These are phyloP conservation scores for Thomomys bottae DNA, from an alignment of 2,113 vertebrate genomes.

Conservation along the genomic window DNA sequence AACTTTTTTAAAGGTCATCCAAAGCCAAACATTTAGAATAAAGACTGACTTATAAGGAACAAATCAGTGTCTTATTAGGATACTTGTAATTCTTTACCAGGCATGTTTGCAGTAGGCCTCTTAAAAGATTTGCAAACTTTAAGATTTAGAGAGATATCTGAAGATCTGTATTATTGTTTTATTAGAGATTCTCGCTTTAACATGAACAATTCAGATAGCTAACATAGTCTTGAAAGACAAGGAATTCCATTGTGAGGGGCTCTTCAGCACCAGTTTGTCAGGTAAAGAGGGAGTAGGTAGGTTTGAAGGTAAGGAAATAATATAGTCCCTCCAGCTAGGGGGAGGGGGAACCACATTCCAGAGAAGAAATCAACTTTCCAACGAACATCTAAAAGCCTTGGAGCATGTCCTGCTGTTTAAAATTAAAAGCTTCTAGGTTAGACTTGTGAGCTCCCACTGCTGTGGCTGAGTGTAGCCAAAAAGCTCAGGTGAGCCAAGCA, in stretches of 20 bases:
- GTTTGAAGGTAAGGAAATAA: constrained; percentile 75
- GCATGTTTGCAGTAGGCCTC: neutral
- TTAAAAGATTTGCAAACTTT: constrained; percentile 2
- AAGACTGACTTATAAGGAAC: neutral
- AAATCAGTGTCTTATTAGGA: neutral
- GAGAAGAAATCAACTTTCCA: constrained; percentile 73
- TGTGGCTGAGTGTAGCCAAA: constrained; percentile 22
- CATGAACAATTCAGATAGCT: neutral
- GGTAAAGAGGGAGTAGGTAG: constrained; percentile 61
- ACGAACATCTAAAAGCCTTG: constrained; percentile 75
- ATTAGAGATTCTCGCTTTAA: neutral
- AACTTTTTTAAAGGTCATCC: neutral
- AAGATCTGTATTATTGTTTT: neutral
- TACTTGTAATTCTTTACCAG: neutral
- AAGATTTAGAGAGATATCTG: neutral
- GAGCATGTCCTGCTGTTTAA: constrained; percentile 81
- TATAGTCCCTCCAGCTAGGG: constrained; percentile 42
- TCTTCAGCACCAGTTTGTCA: constrained; percentile 61
- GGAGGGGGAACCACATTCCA: constrained; percentile 14
- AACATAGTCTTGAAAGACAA: neutral
- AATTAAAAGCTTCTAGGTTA: constrained; percentile 79
- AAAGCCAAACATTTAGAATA: constrained; percentile 14
- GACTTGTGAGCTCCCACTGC: constrained; percentile 67
- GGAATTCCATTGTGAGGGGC: neutral
- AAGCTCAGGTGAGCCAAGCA: constrained; percentile 56